Evolutionary conservation across 2,888 invertebrate genomes (phyloP).

Genomic region (Chymomyza procnemis): DNA sequence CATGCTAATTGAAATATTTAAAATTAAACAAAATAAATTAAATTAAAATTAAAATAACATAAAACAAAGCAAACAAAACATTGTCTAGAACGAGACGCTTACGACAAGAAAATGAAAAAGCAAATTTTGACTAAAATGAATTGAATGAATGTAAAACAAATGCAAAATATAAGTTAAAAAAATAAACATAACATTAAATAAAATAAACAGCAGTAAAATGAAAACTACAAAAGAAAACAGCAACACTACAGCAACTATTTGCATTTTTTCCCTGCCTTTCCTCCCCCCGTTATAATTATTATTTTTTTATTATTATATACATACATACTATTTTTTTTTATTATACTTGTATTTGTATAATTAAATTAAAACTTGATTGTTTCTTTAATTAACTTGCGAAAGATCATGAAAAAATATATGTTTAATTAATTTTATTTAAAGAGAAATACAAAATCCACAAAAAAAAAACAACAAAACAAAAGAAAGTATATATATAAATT

Average conservation of each 20-base stretch:
- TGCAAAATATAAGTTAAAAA: too few relatives aligned
- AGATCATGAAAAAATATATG: conserved; percentile 32
- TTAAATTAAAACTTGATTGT: conserved; percentile 66
- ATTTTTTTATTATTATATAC: conserved; percentile 67
- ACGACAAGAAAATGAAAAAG: conserved; percentile 4
- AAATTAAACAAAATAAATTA: too few relatives aligned
- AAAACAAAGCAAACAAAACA: background rate
- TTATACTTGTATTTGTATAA: conserved; percentile 54
- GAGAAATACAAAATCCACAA: conserved; percentile 41
- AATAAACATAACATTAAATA: conserved; percentile 6
- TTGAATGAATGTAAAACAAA: background rate
- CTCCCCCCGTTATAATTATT: conserved; percentile 68
- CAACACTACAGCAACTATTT: conserved; percentile 43
- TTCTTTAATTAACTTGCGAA: conserved; percentile 62
- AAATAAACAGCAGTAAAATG: background rate
- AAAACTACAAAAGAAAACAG: background rate
- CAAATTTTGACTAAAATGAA: conserved; percentile 1
- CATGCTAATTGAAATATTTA: too few relatives aligned
- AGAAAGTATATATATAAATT: conserved; percentile 49
- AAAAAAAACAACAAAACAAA: too few relatives aligned
- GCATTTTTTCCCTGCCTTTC: too few relatives aligned
- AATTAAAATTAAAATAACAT: background rate
- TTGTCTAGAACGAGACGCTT: background rate
- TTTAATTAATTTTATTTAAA: conserved; percentile 52
- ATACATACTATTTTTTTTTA: conserved; percentile 69